Base-by-base conservation (phyloP, 2,113 vertebrate genomes). In the Microcebus tavaratra region DNA sequence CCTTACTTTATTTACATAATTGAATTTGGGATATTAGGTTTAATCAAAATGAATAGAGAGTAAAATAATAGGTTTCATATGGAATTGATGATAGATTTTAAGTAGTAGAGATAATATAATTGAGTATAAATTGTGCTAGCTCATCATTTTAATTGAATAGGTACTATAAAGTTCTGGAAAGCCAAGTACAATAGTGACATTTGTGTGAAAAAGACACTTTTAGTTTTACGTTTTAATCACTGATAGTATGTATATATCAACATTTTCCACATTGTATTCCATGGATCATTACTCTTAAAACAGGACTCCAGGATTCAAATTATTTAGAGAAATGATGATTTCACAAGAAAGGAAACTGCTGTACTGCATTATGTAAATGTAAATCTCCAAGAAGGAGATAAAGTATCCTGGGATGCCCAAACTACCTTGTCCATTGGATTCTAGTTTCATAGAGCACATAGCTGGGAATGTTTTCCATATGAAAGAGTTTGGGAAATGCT, bases 71-170 rank as follows among this genome's bases (percentile, higher is more conserved):
- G 14, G 5, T 90, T 95, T 89, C 67, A 55, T 90, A 31, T 88
- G 34, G 68, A 95, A 83, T 70, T 91, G 85, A 94, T 65, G 67
- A 67, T 42, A 72, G 79, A 65, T 36, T 97, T 93, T 83, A 94
- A 76, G 39, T 97, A 63, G 29, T 75, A 65, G 53, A 50, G 82
- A 91, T 76, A 89, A 95, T 63, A 70, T 93, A 89, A 97, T 76
- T 92, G 81, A 45, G 23, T 87, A 67, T 72, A 83, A 91, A 91
- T 65, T 95, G 50, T 5, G 63, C 27, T 53, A 29, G 57, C 89
- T 95, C 6, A 78, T 91, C 94, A 94, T 97, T 97, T 94, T 95
- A 95, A 96, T 96, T 90, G 63, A 78, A 63, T n/a, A 76, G 39
- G 6, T 53, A 88, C 48, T 65, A 81, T 59, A 82, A 96, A 59